Evolutionary conservation across 1,140 invertebrate species (phyloP).

Genomic region (Belonocnema kinseyi): DNA sequence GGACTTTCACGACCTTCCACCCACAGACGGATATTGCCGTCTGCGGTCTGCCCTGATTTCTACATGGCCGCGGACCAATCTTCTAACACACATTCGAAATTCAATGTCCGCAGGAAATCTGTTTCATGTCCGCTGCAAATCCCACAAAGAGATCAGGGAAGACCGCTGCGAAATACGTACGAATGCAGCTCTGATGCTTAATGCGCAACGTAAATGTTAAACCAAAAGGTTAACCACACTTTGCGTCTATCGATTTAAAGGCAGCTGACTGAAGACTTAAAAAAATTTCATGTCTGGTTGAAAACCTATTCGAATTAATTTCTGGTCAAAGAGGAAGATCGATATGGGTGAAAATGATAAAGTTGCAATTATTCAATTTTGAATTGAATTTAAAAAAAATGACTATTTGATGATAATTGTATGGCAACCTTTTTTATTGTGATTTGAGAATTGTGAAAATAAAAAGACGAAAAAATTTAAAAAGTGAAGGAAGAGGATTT

Average conservation of each 20-base stretch:
- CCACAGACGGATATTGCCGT: conserved; percentile 31
- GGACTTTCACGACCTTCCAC: conserved; percentile 28
- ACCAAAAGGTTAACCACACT: conserved; percentile 18
- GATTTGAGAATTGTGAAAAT: too few species aligned
- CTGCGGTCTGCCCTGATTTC: conserved; percentile 3
- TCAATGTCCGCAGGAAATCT: conserved; percentile 31
- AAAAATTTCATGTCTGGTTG: neutral
- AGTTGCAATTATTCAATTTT: too few species aligned
- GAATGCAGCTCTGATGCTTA: neutral
- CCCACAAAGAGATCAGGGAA: neutral
- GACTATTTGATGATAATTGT: too few species aligned
- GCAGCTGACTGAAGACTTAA: conserved; percentile 7
- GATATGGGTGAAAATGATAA: neutral
- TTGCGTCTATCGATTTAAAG: neutral
- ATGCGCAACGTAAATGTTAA: conserved; percentile 3
- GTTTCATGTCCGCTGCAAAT: conserved; percentile 16
- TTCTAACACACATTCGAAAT: conserved; percentile 1
- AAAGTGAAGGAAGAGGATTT: too few species aligned
- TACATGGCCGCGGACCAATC: conserved; percentile 23
- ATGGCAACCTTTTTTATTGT: too few species aligned
- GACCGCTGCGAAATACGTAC: neutral
- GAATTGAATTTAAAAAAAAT: too few species aligned
- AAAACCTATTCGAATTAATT: neutral
- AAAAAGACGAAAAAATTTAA: too few species aligned
- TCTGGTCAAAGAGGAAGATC: neutral